Evolutionary conservation across 37 sponge, comb jelly and placozoan species (phyloP), one percentile per base, ranked within the genome.

Genomic region (Crambe crambe): DNA sequence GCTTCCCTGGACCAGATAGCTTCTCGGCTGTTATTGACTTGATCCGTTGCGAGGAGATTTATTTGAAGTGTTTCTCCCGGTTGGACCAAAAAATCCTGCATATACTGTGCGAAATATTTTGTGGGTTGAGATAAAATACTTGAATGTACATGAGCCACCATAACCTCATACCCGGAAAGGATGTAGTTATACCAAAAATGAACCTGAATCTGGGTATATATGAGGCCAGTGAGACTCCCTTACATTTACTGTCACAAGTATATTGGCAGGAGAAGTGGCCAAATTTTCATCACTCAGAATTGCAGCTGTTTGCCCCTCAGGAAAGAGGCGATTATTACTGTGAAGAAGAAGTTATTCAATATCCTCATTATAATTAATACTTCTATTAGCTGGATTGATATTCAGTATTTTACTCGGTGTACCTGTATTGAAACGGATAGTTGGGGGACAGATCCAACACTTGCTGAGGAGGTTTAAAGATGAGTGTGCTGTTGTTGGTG

Each of bases 1-100:
- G 89, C 78, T 51, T 87, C 76, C 40, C 87, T 61, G 0, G 92
- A 87, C 92, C 92, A 92, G 41, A 92, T 88, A 27, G 89, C 92
- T 42, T 92, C 92, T 56, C 89, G 61, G 70, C 58, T 72, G 73
- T 92, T 92, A 64, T 76, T 56, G 30, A 92, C 59, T 72, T 92
- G 92, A 54, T 92, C 92, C 25, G 56, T 70, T 21, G 92, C 92
- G 22, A 68, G 40, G 38, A 91, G 76, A 26, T 60, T 36, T 32
- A 91, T 91, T 0, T 75, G 39, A 29, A 91, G 79, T 0, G 62
- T 56, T 65, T 91, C 92, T 0, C 92, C 92, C 23, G 92, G 92
- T 56, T 92, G 92, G 29, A 92, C 92, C 26, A 26, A 34, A n/a
- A 34, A 30, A 36, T 58, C 3, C 58, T 79, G 58, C n/a, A 60